Conservation (phyloP, 2,888 invertebrate species). For the Rotaria magnacalcarata region DNA sequence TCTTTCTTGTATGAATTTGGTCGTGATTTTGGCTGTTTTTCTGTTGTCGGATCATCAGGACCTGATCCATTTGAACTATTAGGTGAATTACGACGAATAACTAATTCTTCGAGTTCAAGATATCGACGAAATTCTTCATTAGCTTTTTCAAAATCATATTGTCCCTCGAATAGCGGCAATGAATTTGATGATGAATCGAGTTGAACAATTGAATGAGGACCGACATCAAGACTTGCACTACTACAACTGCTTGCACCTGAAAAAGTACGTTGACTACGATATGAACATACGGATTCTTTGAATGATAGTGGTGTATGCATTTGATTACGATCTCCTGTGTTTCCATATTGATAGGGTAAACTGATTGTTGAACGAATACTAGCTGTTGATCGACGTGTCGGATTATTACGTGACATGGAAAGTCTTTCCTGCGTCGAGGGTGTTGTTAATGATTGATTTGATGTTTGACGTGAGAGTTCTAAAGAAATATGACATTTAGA, state of each 20-base stretch:
- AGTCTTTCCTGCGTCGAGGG: too few relatives aligned
- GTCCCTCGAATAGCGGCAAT: neutral
- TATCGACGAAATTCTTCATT: slow-evolving; percentile 35
- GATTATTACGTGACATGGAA: neutral
- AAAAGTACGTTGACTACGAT: neutral
- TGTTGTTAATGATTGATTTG: neutral
- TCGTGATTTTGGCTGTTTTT: neutral
- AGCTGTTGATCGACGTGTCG: neutral
- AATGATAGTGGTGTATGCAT: neutral
- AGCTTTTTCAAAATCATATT: slow-evolving; percentile 36
- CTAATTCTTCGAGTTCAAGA: slow-evolving; percentile 29
- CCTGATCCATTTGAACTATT: neutral
- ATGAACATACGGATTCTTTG: neutral
- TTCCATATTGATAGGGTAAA: neutral
- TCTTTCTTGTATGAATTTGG: slow-evolving; percentile 6
- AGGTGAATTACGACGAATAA: neutral
- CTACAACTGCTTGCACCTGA: slow-evolving; percentile 1
- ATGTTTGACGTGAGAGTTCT: neutral
- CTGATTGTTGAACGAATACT: neutral
- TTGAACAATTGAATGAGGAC: slow-evolving; percentile 27
- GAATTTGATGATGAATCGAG: neutral
- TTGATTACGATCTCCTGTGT: neutral
- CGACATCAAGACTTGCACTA: slow-evolving; percentile 5
- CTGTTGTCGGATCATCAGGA: neutral
- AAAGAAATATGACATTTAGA: neutral